These are phyloP conservation scores for Rugalucina vietnamica DNA, from an alignment of 2,888 invertebrate genomes.

Conservation along the genomic window DNA sequence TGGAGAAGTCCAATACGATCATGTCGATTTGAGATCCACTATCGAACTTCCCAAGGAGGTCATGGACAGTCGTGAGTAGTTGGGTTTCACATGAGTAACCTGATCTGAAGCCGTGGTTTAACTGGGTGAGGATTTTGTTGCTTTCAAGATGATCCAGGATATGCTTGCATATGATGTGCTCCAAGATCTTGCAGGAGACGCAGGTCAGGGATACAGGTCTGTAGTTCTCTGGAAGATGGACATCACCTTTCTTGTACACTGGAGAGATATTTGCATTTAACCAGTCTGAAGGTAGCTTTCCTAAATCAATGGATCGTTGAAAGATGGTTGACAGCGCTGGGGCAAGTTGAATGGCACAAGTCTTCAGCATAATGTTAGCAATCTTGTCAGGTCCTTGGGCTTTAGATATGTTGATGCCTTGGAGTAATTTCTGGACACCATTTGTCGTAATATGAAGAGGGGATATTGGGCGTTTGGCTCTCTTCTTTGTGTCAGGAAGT, in stretches of 20 bases:
- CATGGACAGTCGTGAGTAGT: slow-evolving; percentile 41
- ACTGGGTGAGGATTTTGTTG: slow-evolving; percentile 40
- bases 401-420: slow-evolving; percentile 44
- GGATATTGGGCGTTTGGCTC: background rate
- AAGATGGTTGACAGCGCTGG: slow-evolving; percentile 32
- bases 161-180: slow-evolving; percentile 55
- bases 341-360: slow-evolving; percentile 35
- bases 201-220: slow-evolving; percentile 52
- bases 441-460: background rate
- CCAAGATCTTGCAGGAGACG: slow-evolving; percentile 48
- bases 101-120: slow-evolving; percentile 52
- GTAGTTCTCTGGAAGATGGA: slow-evolving; percentile 42
- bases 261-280: slow-evolving; percentile 7
- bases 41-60: slow-evolving; percentile 31
- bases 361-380: slow-evolving; percentile 32
- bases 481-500: slow-evolving; percentile 5
- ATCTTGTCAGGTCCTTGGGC: slow-evolving; percentile 48
- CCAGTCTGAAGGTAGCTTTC: slow-evolving; percentile 28
- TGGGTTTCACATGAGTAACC: slow-evolving; percentile 59
- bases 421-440: slow-evolving; percentile 17
- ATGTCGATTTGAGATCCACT: slow-evolving; percentile 30
- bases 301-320: slow-evolving; percentile 19
- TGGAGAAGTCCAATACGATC: slow-evolving; percentile 42
- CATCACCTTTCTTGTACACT: slow-evolving; percentile 54
- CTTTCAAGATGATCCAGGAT: slow-evolving; percentile 50